Percentiles rank a stretch among this genome's conserved stretches.
Evolutionary conservation across 2,113 vertebrate species (phyloP).

Genomic region (Lycaon pictus): DNA sequence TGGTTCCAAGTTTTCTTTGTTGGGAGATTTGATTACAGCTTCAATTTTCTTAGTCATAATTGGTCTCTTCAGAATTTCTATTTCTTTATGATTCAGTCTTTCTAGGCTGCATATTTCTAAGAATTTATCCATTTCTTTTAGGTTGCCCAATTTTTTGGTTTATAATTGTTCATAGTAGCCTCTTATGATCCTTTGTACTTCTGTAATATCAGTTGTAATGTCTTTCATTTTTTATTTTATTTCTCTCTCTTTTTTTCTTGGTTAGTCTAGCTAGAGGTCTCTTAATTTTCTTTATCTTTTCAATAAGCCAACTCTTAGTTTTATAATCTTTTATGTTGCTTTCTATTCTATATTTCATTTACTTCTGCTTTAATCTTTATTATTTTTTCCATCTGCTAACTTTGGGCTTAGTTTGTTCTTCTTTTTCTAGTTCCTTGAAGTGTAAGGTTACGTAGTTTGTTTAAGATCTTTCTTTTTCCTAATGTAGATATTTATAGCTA

Average conservation of each 20-base stretch:
- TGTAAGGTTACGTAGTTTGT: neutral
- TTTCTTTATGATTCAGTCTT: neutral
- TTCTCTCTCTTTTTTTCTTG: neutral
- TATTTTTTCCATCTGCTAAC: slow-evolving; percentile 1
- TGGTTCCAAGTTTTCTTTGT: neutral
- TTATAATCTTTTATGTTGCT: neutral
- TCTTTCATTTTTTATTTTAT: neutral
- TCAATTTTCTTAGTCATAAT: neutral
- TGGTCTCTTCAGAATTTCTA: neutral
- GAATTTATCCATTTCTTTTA: neutral
- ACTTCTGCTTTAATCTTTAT: neutral
- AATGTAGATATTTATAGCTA: neutral
- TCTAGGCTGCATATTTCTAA: neutral
- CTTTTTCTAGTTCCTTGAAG: neutral
- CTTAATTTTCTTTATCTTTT: slow-evolving; percentile 21
- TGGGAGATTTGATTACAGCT: neutral
- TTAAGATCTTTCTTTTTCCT: neutral
- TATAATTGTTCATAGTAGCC: neutral
- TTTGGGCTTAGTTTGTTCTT: neutral
- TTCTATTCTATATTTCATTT: neutral
- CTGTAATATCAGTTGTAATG: neutral
- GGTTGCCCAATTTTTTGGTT: neutral
- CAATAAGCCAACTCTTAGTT: neutral
- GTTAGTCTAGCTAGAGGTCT: neutral
- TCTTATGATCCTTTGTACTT: neutral